A percentile compares a stretch with the other conserved stretches of the same genome.
Conservation (phyloP, 2,113 vertebrate species). For the Pelecanoides urinatrix region DNA sequence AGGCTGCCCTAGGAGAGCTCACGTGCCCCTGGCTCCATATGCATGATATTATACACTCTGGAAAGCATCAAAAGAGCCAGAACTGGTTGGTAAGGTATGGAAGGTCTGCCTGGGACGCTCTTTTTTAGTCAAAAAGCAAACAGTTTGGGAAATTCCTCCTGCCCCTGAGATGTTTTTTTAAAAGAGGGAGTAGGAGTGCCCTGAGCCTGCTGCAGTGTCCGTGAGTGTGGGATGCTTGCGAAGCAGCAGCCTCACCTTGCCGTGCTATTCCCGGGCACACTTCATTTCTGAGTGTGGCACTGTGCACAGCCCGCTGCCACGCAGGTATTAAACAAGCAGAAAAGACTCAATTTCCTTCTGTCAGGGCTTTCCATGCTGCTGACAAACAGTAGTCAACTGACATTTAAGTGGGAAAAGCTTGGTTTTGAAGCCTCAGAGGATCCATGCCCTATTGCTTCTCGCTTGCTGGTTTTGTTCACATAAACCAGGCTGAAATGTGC, state of each 20-base stretch:
- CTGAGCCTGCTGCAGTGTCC: rapidly evolving
- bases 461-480: slow-evolving; percentile 27
- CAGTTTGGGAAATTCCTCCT: not conserved
- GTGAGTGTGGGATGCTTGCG: rapidly evolving
- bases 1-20: not conserved
- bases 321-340: slow-evolving; percentile 18
- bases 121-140: not conserved
- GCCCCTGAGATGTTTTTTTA: not conserved
- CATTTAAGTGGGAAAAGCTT: slow-evolving; percentile 53
- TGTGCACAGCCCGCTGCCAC: rapidly evolving
- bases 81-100: not conserved
- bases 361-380: slow-evolving; percentile 40
- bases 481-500: slow-evolving; percentile 34
- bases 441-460: slow-evolving; percentile 32
- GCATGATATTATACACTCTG: not conserved
- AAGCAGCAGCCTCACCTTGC: not conserved
- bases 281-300: not conserved
- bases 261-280: not conserved
- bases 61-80: not conserved
- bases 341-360: slow-evolving; percentile 55
- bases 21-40: rapidly evolving
- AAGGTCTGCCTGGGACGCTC: not conserved
- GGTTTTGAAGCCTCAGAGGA: slow-evolving; percentile 51
- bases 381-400: slow-evolving; percentile 44
- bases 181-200: rapidly evolving